These are phyloP conservation scores for Platycercus adscitus DNA, from an alignment of 2,113 vertebrate species.

Conservation along the genomic window DNA sequence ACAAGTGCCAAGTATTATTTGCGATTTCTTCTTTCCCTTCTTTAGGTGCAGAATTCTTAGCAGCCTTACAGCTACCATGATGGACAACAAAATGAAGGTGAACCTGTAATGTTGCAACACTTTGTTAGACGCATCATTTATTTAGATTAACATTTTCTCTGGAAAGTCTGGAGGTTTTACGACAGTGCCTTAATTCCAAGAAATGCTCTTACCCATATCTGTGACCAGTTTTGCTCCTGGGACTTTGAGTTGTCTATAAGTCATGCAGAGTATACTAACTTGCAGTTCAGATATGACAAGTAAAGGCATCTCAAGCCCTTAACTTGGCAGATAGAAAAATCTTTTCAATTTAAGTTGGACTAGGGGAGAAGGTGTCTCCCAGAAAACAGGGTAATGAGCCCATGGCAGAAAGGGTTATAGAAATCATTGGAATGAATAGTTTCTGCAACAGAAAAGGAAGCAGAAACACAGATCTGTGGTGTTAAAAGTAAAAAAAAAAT, in stretches of 20 bases:
- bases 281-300: background rate
- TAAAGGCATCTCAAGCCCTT: background rate
- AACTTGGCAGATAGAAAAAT: background rate
- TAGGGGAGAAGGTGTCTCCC: background rate
- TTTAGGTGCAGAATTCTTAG: background rate
- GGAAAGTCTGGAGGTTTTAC: background rate
- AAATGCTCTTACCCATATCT: background rate
- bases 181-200: background rate
- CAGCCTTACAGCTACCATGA: rapidly evolving
- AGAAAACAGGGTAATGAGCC: background rate
- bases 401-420: background rate
- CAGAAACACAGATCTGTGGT: background rate
- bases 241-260: background rate
- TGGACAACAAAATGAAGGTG: background rate
- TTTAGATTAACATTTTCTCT: background rate
- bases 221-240: background rate
- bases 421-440: background rate
- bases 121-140: background rate
- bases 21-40: background rate
- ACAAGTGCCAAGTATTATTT: background rate
- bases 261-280: background rate
- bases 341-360: background rate
- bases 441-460: background rate
- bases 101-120: background rate
- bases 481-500: background rate